Base-by-base conservation (phyloP, 2,888 invertebrate genomes). In the Andrena marginata region DNA sequence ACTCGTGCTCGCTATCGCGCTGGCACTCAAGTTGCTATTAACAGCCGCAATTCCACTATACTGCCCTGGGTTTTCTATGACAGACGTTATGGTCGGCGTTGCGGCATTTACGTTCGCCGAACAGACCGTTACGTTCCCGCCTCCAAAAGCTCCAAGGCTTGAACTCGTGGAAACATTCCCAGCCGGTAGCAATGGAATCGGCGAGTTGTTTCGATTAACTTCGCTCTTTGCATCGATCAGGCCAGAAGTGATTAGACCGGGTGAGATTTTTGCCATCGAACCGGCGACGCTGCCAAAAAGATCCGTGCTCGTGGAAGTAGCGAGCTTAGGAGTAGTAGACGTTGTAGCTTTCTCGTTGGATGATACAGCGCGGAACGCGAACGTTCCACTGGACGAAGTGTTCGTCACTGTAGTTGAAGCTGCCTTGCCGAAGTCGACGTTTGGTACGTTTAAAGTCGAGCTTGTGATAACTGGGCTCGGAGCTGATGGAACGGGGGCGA, bases 371-470 rank as follows among this genome's bases (percentile, higher is more conserved):
- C 62, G 31, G 49, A 69, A 60, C 6, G 64, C 7, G 35, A 81
- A 76, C 23, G 64, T 54, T 29, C 10, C 69, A 0, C 48, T 49
- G 10, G 85, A 23, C 16, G 60, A 54, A 31, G 8, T 2, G 26
- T 6, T 31, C 3, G 49, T 16, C 8, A 13, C 1, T 1, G 60
- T 16, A 10, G 56, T 10, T 10, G 59, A 0, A 7, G 23, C 1
- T 0, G 75, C 6, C 56, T 78, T 85, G 5, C 29, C 65, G 0
- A 77, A 79, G 42, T 51, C n/a, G 7, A 76, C 51, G 1, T 20
- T 71, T 16, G 49, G 42, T 6, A 29, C 63, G 26, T 7, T 49
- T 13, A 54, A 23, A 3, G n/a, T 49, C 23, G 48, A 26, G 7
- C 0, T 31, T n/a, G 74, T 23, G 2, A 16, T 6, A 23, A 10